These are phyloP conservation scores for Thrips palmi DNA, from an alignment of 1,140 invertebrate species.

Conservation along the genomic window DNA sequence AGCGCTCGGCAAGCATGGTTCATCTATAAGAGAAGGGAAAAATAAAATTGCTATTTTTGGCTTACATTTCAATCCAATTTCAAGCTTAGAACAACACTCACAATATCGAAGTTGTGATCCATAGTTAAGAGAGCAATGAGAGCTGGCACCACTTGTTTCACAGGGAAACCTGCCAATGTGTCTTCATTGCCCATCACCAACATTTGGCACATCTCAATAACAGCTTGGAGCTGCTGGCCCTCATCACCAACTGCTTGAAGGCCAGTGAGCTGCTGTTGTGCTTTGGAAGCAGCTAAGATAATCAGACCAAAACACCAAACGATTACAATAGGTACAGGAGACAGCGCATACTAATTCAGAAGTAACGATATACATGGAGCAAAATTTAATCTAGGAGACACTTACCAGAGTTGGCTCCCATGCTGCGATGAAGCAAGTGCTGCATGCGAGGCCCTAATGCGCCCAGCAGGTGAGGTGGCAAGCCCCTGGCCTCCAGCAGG, in stretches of 20 bases:
- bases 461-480: constrained; percentile 90
- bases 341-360: too few species aligned
- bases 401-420: constrained; percentile 64
- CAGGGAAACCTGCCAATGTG: constrained; percentile 91
- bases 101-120: constrained; percentile 98
- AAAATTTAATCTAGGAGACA: constrained; percentile 5
- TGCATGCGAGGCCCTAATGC: constrained; percentile 93
- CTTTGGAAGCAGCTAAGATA: constrained; percentile 50
- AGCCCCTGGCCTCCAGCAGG: constrained; percentile 76
- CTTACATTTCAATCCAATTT: background rate
- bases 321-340: background rate
- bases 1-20: constrained; percentile 95
- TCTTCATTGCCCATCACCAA: constrained; percentile 99
- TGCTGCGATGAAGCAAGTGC: constrained; percentile 83
- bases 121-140: constrained; percentile 73
- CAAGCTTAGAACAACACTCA: constrained; percentile 21
- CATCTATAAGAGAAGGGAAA: constrained; percentile 44
- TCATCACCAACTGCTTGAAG: constrained; percentile 89
- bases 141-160: constrained; percentile 92
- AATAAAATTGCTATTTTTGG: background rate
- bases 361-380: background rate
- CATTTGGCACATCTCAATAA: constrained; percentile 97
- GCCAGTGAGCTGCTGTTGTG: constrained; percentile 81
- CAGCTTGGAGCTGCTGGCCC: constrained; percentile 89
- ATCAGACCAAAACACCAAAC: constrained; percentile 3